Evolutionary conservation across 2,797 vertebrate species (phyloP).

Genomic region (Muscicapa comitata): DNA sequence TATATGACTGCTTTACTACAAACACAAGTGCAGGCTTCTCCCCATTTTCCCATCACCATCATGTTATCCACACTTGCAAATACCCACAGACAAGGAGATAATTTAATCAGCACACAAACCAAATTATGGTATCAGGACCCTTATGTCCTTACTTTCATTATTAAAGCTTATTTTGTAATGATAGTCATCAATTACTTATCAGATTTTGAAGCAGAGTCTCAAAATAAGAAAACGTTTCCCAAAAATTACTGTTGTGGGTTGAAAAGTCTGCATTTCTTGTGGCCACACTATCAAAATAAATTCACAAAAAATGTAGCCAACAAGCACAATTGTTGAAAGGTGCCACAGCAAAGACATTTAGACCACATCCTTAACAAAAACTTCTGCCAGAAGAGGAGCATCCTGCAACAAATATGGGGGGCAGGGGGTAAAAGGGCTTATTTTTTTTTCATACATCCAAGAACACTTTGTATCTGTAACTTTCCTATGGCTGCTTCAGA

Average conservation of each 20-base stretch:
- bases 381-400: background rate
- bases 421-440: background rate
- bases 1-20: too few species aligned
- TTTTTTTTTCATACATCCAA: background rate
- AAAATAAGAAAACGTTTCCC: background rate
- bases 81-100: background rate
- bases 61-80: background rate
- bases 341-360: background rate
- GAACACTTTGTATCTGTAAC: accelerated
- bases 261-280: background rate
- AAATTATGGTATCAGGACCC: background rate
- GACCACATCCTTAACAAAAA: background rate
- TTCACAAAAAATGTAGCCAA: background rate
- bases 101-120: background rate
- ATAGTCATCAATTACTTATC: background rate
- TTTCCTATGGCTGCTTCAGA: background rate
- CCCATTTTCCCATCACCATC: background rate
- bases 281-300: background rate
- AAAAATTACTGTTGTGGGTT: background rate
- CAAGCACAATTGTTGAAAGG: accelerated
- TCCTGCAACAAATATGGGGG: background rate
- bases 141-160: background rate
- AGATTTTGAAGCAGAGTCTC: background rate
- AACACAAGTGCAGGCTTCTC: background rate
- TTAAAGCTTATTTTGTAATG: background rate